Percentiles rank a stretch among this genome's conserved stretches.
Evolutionary conservation across 2,113 vertebrate genomes (phyloP).

Genomic region (Leiothrix lutea): DNA sequence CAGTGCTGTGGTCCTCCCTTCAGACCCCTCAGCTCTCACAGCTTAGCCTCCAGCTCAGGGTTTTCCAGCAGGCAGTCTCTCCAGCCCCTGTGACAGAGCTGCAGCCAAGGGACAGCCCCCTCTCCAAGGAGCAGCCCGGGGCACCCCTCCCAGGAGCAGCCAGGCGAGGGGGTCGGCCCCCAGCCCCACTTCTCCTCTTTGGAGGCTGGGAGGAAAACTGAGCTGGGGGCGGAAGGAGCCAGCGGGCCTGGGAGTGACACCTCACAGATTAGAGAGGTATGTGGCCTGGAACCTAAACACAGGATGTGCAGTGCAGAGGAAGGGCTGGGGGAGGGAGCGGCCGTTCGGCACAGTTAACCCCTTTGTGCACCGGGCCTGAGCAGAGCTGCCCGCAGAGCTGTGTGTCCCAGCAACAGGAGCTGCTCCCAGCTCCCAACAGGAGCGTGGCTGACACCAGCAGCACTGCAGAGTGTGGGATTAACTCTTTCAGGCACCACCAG

Average conservation of each 20-base stretch:
- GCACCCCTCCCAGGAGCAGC: background rate
- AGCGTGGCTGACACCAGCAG: background rate
- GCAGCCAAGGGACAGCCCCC: background rate
- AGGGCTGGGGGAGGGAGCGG: slow-evolving; percentile 60
- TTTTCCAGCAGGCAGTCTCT: background rate
- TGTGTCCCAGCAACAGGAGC: background rate
- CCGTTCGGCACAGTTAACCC: slow-evolving; percentile 61
- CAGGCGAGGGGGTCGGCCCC: background rate
- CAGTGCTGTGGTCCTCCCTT: background rate
- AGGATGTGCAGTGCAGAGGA: slow-evolving; percentile 74
- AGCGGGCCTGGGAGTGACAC: slow-evolving; percentile 55
- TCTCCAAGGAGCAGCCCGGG: background rate
- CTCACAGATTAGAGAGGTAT: slow-evolving; percentile 77
- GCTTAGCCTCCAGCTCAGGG: background rate
- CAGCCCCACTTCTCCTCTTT: background rate
- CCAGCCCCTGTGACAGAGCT: background rate
- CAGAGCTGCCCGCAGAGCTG: background rate
- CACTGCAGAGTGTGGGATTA: background rate
- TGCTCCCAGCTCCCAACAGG: background rate
- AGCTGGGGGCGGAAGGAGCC: slow-evolving; percentile 68
- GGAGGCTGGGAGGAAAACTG: slow-evolving; percentile 14
- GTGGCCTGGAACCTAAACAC: slow-evolving; percentile 78
- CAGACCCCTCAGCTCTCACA: background rate
- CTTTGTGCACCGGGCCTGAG: background rate
- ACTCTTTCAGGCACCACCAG: background rate